Conservation (phyloP, 2,113 vertebrate genomes). For the Menidia beryllina region DNA sequence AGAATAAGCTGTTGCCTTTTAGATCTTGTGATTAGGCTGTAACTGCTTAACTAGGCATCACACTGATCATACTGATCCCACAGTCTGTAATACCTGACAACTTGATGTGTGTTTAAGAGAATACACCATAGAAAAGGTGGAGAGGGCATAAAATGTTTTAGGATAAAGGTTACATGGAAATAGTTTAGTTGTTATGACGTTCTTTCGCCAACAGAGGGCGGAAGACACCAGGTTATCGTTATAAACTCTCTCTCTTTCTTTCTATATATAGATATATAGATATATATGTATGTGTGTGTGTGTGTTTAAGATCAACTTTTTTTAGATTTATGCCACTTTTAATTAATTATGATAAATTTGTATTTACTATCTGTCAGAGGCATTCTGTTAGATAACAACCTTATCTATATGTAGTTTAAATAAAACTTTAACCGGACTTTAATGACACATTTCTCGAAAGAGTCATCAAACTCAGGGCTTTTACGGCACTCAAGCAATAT, state of each 20-base stretch:
- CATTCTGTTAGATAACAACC: neutral
- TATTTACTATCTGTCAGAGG: neutral
- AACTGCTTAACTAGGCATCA: too few relatives aligned
- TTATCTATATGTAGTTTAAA: neutral
- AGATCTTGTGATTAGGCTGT: too few relatives aligned
- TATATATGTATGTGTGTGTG: too few relatives aligned
- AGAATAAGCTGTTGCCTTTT: too few relatives aligned
- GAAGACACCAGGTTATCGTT: conserved; percentile 3
- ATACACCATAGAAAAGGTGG: neutral
- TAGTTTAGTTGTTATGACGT: neutral
- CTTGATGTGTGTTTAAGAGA: neutral
- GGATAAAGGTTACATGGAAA: too few relatives aligned
- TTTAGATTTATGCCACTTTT: neutral
- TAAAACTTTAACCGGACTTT: neutral
- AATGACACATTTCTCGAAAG: accelerated
- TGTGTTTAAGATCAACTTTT: neutral
- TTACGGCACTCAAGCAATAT: conserved; percentile 16
- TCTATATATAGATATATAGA: too few relatives aligned
- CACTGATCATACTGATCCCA: neutral
- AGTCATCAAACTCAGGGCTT: neutral
- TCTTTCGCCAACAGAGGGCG: conserved; percentile 6
- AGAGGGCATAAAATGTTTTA: neutral
- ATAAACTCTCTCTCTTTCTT: too few relatives aligned
- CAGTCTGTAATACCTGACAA: neutral
- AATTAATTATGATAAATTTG: neutral